These are phyloP conservation scores for Euthynnus affinis DNA, from an alignment of 2,797 vertebrate genomes.

Conservation along the genomic window DNA sequence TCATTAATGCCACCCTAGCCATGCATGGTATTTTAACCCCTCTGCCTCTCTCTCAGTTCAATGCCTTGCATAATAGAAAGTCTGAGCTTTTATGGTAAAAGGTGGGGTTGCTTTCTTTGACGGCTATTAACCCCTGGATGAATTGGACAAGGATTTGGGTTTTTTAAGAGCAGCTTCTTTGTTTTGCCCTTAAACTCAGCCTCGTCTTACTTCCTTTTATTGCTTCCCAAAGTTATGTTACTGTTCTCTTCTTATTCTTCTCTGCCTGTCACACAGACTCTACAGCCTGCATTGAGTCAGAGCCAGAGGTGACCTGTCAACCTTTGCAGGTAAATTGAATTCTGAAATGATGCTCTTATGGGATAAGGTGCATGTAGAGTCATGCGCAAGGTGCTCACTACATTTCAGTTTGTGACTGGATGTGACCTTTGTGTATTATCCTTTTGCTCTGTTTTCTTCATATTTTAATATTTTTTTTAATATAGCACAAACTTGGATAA, in stretches of 20 bases:
- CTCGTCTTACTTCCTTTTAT: background rate
- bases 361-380: background rate
- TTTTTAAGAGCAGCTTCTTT: slow-evolving; percentile 2
- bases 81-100: slow-evolving; percentile 65
- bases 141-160: background rate
- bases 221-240: background rate
- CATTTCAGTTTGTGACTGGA: background rate
- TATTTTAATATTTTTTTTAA: background rate
- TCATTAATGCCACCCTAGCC: slow-evolving; percentile 69
- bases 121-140: background rate
- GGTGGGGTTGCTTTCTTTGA: slow-evolving; percentile 24
- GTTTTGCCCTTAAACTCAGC: background rate
- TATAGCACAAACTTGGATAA: background rate
- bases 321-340: slow-evolving; percentile 69
- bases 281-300: slow-evolving; percentile 37
- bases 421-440: background rate
- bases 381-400: background rate
- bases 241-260: background rate
- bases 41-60: slow-evolving; percentile 29
- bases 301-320: slow-evolving; percentile 44
- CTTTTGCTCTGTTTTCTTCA: background rate
- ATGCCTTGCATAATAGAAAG: slow-evolving; percentile 44
- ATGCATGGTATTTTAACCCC: slow-evolving; percentile 66
- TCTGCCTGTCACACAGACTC: slow-evolving; percentile 53
- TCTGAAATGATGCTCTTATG: background rate